Evolutionary conservation across 2,888 invertebrate genomes (phyloP), one percentile per base, ranked within the genome.

Genomic region (Agrotis puta): DNA sequence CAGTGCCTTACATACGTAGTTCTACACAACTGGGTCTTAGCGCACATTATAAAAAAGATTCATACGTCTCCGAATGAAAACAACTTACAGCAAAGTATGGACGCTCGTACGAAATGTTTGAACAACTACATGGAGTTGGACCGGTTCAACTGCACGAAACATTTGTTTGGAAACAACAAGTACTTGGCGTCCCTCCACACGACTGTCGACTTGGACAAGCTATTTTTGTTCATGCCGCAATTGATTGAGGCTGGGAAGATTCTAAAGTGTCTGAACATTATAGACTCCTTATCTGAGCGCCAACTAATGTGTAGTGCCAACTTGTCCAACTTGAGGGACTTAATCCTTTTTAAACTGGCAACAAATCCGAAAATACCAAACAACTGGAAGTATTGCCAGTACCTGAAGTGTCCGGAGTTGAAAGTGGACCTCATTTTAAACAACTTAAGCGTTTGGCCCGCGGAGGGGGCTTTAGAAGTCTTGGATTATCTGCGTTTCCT

Each of bases 11-110:
- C 96, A 3, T 97, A 97, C 85, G 94, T 98, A 3, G 97, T 97
- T 66, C 94, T 97, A 57, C 96, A 97, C 79, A 97, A 97, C 85
- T 97, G 97, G 97, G 94, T 97, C 0, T 88, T 98, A 56, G 97
- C 97, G 0, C 97, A 97, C 86, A 95, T 98, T n/a, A 95, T 97
- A 39, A 97, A 97, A 84, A 97, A 97, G 88, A 97, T 97, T 77
- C 97, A 97, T 83, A 95, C 96, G 1, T 94, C 97, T 9, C 93
- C 95, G 7, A 95, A 96, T 53, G 96, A 96, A 64, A 93, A 91
- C 65, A 93, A 90, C 64, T 91, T 96, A 73, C 94, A 95, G 76
- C 92, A 96, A 85, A 95, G 95, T 61, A 95, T 96, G 83, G 97
- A 97, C 63, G 95, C 96, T 7, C 94, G 97, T 20, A 97, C 97